Percentiles rank a stretch among this genome's conserved stretches.
These are phyloP conservation scores for Spheniscus mendiculus DNA, from an alignment of 2,113 vertebrate genomes.

Conservation along the genomic window DNA sequence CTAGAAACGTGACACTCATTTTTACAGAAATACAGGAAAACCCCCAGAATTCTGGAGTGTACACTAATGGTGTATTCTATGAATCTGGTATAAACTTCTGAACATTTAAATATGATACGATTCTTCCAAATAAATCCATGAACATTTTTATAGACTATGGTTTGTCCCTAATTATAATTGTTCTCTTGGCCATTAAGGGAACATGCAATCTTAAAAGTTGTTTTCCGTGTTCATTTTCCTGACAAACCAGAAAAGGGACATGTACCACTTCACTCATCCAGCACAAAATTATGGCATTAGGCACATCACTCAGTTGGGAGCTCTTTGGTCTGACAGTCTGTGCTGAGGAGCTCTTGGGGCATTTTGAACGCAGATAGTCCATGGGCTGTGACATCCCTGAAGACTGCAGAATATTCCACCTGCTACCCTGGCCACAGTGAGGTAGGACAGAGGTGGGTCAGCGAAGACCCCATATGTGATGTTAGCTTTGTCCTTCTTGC, in stretches of 20 bases:
- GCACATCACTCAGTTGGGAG: neutral
- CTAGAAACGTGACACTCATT: neutral
- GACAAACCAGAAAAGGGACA: neutral
- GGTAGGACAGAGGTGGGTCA: neutral
- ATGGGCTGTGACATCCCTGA: neutral
- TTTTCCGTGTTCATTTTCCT: neutral
- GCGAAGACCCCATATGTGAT: fast-evolving
- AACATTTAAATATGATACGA: neutral
- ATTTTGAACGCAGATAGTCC: neutral
- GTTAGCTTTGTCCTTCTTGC: neutral
- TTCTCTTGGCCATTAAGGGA: neutral
- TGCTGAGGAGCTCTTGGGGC: neutral
- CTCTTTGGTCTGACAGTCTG: neutral
- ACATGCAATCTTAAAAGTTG: neutral
- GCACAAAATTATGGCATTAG: neutral
- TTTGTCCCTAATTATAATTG: neutral
- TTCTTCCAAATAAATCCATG: neutral
- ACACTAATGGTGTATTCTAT: neutral
- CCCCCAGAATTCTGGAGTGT: neutral
- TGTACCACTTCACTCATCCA: neutral
- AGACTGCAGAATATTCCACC: neutral
- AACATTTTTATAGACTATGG: neutral
- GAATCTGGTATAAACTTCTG: neutral
- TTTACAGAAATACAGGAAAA: neutral
- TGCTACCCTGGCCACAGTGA: neutral